A percentile compares a stretch with the other conserved stretches of the same genome.
These are phyloP conservation scores for Diogma glabrata DNA, from an alignment of 2,888 invertebrate genomes.

Conservation along the genomic window DNA sequence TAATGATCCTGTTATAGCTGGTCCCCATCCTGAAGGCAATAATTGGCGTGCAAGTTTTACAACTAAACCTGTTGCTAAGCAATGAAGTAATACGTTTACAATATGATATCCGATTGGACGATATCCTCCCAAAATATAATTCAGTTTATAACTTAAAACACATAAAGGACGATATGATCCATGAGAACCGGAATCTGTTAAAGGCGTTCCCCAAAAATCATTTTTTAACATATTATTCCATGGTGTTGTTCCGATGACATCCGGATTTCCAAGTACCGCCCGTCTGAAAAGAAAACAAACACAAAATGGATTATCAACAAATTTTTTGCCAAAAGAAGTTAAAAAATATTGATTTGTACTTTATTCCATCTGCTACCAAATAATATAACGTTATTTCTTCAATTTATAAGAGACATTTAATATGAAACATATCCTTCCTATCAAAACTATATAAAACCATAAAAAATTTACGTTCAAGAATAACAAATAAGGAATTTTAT, in stretches of 20 bases:
- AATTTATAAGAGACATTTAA: too few relatives aligned
- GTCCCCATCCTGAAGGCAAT: conserved; percentile 55
- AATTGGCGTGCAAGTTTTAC: conserved; percentile 62
- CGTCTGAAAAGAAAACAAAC: conserved; percentile 56
- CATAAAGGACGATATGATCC: conserved; percentile 93
- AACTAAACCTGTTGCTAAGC: conserved; percentile 71
- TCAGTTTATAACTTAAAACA: conserved; percentile 77
- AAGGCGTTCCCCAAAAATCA: conserved; percentile 97
- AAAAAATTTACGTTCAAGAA: too few relatives aligned
- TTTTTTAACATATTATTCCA: conserved; percentile 73
- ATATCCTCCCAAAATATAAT: conserved; percentile 64
- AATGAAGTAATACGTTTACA: conserved; percentile 76
- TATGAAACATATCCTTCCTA: too few relatives aligned
- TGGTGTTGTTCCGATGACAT: conserved; percentile 75
- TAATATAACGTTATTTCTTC: too few relatives aligned
- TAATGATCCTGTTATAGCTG: conserved; percentile 65
- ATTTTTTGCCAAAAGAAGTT: too few relatives aligned
- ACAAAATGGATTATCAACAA: too few relatives aligned
- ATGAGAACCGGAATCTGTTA: conserved; percentile 86
- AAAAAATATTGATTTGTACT: too few relatives aligned
- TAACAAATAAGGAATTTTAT: too few relatives aligned
- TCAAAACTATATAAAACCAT: too few relatives aligned
- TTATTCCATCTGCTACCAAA: too few relatives aligned
- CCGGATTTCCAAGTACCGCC: conserved; percentile 89
- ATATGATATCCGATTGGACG: conserved; percentile 77